Evolutionary conservation across 2,113 vertebrate species (phyloP).

Genomic region (Muntiacus muntjak): DNA sequence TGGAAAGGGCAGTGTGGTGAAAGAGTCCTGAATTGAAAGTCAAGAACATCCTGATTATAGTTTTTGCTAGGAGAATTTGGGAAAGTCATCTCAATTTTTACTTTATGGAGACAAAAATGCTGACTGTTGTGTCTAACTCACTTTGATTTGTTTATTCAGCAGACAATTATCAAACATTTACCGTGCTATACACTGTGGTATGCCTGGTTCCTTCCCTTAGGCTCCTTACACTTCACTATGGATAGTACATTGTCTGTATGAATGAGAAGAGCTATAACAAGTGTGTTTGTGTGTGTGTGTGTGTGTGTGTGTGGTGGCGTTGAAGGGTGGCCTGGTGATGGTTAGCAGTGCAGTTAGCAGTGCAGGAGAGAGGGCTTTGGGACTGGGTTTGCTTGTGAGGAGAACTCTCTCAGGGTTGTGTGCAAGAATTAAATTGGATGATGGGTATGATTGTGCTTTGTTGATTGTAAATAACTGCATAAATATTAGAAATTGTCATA

Average conservation of each 20-base stretch:
- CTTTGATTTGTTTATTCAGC: neutral
- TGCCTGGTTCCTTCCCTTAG: neutral
- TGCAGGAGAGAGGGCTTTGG: neutral
- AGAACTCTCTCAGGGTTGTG: neutral
- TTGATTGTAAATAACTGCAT: neutral
- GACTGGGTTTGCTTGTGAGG: neutral
- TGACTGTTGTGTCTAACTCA: neutral
- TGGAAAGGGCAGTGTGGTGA: neutral
- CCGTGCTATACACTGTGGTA: neutral
- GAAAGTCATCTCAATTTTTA: neutral
- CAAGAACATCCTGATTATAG: neutral
- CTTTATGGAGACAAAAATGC: neutral
- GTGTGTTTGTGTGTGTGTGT: neutral
- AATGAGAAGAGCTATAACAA: neutral
- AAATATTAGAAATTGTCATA: slow-evolving; percentile 20
- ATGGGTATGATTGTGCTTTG: neutral
- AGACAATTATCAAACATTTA: neutral
- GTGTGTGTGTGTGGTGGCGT: neutral
- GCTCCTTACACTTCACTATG: neutral
- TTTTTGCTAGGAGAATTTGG: neutral
- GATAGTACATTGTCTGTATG: neutral
- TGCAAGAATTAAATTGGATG: neutral
- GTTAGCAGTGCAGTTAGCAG: neutral
- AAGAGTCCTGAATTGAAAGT: neutral
- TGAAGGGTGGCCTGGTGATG: neutral